Evolutionary conservation across 2,113 vertebrate genomes (phyloP).

Genomic region (Dasypus novemcinctus): DNA sequence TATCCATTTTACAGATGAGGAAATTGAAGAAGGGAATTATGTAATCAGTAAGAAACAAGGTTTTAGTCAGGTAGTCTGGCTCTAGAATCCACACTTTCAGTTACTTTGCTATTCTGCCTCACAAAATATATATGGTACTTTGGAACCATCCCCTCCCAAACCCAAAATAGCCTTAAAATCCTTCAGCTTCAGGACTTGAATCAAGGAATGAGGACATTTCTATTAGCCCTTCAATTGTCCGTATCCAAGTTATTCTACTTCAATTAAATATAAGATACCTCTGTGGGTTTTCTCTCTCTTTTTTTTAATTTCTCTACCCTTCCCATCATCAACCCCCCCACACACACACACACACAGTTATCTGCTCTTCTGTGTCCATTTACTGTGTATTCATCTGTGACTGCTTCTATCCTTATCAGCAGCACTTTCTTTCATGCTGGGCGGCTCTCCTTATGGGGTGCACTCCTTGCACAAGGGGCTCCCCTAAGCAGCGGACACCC

Average conservation of each 20-base stretch:
- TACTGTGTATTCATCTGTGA: too few relatives aligned
- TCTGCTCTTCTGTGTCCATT: too few relatives aligned
- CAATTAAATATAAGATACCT: background rate
- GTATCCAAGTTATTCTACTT: background rate
- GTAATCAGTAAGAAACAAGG: background rate
- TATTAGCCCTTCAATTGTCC: background rate
- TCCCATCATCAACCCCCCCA: too few relatives aligned
- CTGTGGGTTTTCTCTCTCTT: background rate
- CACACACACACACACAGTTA: too few relatives aligned
- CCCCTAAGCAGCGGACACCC: too few relatives aligned
- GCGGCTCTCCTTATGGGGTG: too few relatives aligned
- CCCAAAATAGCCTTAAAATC: background rate
- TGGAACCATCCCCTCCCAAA: background rate
- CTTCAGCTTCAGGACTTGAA: background rate
- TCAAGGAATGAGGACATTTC: background rate
- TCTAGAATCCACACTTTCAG: background rate
- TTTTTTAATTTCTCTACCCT: too few relatives aligned
- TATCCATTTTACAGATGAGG: background rate
- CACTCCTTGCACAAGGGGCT: too few relatives aligned
- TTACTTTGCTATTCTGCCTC: background rate
- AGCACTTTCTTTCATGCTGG: too few relatives aligned
- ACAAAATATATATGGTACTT: too few relatives aligned
- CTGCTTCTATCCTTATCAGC: too few relatives aligned
- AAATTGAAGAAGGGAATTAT: background rate
- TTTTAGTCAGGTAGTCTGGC: background rate